Conservation (phyloP, 2,797 vertebrate genomes). For the Manis crassicaudata region DNA sequence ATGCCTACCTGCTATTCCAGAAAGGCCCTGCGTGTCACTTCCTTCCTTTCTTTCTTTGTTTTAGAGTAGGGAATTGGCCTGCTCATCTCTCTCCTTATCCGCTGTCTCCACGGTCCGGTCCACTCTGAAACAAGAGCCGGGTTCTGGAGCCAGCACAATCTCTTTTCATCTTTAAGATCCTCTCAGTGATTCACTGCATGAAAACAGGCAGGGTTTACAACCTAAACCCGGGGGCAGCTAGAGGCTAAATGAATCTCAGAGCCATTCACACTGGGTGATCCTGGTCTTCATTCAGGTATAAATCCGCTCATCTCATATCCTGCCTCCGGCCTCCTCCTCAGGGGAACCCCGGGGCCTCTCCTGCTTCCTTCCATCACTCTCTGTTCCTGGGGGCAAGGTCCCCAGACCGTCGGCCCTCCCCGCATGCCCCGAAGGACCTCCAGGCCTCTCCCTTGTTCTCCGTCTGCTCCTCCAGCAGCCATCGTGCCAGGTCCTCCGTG, state of each 20-base stretch:
- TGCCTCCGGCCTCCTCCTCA: too few relatives aligned
- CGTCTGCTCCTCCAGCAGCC: neutral
- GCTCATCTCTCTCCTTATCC: neutral
- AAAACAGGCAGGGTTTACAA: neutral
- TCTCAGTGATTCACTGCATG: neutral
- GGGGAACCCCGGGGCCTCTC: neutral
- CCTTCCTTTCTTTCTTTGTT: neutral
- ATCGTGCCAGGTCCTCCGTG: neutral
- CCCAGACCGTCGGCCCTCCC: too few relatives aligned
- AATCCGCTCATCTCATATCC: neutral
- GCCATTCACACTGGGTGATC: neutral
- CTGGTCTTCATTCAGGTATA: neutral
- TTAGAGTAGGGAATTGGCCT: neutral
- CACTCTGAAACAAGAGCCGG: neutral
- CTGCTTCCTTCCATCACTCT: neutral
- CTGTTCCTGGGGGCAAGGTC: too few relatives aligned
- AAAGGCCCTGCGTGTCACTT: too few relatives aligned
- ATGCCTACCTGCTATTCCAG: neutral
- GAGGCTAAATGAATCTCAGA: neutral
- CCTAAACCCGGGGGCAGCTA: neutral
- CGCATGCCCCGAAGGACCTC: rapidly evolving
- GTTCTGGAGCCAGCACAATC: neutral
- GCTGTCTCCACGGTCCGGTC: neutral
- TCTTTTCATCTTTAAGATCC: neutral
- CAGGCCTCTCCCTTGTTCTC: neutral